phyloP scores from a whole-genome alignment of 2,797 vertebrate genomes.

The Leucoraja ocellata region DNA sequence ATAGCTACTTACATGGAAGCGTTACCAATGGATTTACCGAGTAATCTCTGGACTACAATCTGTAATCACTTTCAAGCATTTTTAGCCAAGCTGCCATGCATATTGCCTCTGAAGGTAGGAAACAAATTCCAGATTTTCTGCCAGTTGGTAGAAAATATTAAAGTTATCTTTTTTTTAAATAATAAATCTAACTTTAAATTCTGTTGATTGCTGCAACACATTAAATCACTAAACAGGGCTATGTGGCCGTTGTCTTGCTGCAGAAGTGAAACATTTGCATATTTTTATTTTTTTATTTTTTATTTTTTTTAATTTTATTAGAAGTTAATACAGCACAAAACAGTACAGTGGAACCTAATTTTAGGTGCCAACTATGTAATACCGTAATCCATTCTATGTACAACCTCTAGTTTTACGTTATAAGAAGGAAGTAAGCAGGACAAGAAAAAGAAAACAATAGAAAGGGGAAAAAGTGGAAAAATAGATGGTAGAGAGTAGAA shows the following conservation, averaged over 20 bases:
- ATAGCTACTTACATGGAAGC: slow-evolving; percentile 98
- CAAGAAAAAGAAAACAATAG: no score
- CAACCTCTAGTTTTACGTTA: no score
- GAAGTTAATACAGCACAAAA: no score
- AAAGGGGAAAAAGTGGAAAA: no score
- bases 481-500: no score
- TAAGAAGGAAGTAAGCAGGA: no score
- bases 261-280: no score
- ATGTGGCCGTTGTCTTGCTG: background rate
- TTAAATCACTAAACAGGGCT: background rate
- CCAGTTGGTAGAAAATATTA: background rate
- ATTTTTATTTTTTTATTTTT: no score
- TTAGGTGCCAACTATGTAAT: no score
- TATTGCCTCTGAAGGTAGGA: slow-evolving; percentile 90
- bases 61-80: slow-evolving; percentile 98
- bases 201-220: background rate
- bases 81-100: slow-evolving; percentile 86
- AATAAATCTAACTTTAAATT: background rate
- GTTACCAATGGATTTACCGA: slow-evolving; percentile 94
- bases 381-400: no score
- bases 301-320: no score
- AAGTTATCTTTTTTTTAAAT: background rate
- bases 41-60: slow-evolving; percentile 96
- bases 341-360: no score
- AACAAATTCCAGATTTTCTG: background rate